A percentile compares a stretch with the other conserved stretches of the same genome.
Evolutionary conservation across 2,113 vertebrate species (phyloP).

Genomic region (Pseudopodoces humilis): DNA sequence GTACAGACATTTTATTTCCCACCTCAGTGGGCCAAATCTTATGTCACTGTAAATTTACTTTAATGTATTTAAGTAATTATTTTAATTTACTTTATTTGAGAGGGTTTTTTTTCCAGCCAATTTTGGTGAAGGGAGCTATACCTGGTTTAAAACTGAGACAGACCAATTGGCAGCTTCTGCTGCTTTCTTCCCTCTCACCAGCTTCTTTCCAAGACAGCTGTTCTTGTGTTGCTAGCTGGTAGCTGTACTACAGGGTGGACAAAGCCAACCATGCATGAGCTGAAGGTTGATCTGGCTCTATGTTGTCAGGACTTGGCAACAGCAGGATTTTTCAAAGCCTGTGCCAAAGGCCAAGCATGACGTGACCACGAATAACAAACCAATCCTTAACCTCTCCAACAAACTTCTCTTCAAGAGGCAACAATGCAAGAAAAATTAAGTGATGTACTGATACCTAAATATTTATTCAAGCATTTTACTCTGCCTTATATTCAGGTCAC

Average conservation of each 20-base stretch:
- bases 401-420: neutral
- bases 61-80: neutral
- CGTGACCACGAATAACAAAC: neutral
- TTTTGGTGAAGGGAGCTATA: neutral
- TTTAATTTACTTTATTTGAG: neutral
- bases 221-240: neutral
- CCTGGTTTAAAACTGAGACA: neutral
- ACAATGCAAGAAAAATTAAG: neutral
- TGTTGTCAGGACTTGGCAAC: neutral
- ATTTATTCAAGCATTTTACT: neutral
- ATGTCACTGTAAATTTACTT: neutral
- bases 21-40: neutral
- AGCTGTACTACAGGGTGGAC: neutral
- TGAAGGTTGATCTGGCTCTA: neutral
- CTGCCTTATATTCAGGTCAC: neutral
- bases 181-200: neutral
- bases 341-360: neutral
- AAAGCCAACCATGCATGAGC: neutral
- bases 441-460: neutral
- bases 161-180: neutral
- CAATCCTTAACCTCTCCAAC: neutral
- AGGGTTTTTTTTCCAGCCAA: neutral
- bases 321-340: neutral
- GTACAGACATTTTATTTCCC: neutral
- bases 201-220: neutral